Evolutionary conservation across 2,888 invertebrate genomes (phyloP).

Genomic region (Flexamia atlantica): DNA sequence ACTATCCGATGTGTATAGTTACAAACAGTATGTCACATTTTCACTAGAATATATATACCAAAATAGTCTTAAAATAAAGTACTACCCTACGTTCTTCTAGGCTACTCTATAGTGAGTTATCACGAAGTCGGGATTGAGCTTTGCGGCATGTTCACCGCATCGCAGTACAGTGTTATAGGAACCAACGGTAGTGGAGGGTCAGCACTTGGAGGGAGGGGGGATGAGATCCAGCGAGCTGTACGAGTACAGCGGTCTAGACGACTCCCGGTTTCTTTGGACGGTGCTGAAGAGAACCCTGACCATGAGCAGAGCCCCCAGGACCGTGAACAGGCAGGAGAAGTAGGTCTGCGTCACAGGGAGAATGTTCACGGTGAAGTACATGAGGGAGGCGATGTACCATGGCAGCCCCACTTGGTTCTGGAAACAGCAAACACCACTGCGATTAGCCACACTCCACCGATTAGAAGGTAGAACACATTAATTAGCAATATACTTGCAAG

Average conservation of each 20-base stretch:
- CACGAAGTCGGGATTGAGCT: conserved; percentile 8
- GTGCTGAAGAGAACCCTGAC: conserved; percentile 57
- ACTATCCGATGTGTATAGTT: not conserved
- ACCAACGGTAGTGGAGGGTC: conserved; percentile 34
- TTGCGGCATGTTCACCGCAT: conserved; percentile 1
- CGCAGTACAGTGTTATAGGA: conserved; percentile 35
- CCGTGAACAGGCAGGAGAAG: conserved; percentile 62
- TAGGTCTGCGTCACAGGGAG: conserved; percentile 76
- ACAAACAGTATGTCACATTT: not conserved
- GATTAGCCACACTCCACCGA: too few species aligned
- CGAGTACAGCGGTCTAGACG: conserved; percentile 64
- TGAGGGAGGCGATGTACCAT: conserved; percentile 74
- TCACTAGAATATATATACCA: conserved; percentile 16
- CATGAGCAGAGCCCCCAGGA: conserved; percentile 58
- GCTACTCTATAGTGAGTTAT: conserved; percentile 37
- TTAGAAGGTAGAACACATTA: too few species aligned
- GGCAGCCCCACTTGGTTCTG: conserved; percentile 81
- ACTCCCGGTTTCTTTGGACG: conserved; percentile 42
- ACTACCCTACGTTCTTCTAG: not conserved
- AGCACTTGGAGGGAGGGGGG: conserved; percentile 65
- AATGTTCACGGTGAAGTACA: conserved; percentile 77
- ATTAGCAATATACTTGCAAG: too few species aligned
- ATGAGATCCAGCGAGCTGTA: conserved; percentile 70
- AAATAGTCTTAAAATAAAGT: conserved; percentile 2
- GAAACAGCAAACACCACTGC: too few species aligned